phyloP scores from a whole-genome alignment of 2,113 vertebrate species.

The Crotalus horridus region DNA sequence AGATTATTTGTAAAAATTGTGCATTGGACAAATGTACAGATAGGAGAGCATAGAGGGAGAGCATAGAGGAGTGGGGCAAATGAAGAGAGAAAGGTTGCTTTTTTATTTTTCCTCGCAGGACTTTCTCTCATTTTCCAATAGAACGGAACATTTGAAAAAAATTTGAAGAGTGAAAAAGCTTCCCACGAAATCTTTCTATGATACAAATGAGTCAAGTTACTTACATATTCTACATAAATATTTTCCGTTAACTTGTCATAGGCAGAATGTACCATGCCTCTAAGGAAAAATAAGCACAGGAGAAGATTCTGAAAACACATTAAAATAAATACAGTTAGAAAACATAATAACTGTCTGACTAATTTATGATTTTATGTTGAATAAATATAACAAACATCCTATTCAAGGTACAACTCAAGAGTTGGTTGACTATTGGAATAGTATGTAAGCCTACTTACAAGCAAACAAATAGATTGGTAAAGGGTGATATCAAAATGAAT shows the following conservation, averaged over 20 bases:
- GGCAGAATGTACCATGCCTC: neutral
- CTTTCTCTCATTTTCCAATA: neutral
- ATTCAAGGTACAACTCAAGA: neutral
- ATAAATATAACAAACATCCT: neutral
- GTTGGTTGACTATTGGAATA: neutral
- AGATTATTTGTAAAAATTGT: neutral
- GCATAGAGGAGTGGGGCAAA: neutral
- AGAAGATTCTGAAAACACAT: neutral
- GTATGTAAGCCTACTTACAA: neutral
- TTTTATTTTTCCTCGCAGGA: neutral
- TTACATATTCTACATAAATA: neutral
- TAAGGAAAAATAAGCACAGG: neutral
- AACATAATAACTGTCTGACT: neutral
- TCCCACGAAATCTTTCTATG: neutral
- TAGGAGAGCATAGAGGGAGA: neutral
- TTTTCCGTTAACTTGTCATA: neutral
- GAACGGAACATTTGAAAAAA: neutral
- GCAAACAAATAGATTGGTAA: neutral
- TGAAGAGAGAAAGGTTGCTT: neutral
- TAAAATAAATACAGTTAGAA: neutral
- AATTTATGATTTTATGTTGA: neutral
- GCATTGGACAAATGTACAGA: neutral
- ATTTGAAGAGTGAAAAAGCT: neutral
- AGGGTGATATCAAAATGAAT: neutral
- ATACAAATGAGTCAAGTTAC: neutral